Conservation (phyloP, 92 coral and sea anemone species). For the Nematostella vectensis region DNA sequence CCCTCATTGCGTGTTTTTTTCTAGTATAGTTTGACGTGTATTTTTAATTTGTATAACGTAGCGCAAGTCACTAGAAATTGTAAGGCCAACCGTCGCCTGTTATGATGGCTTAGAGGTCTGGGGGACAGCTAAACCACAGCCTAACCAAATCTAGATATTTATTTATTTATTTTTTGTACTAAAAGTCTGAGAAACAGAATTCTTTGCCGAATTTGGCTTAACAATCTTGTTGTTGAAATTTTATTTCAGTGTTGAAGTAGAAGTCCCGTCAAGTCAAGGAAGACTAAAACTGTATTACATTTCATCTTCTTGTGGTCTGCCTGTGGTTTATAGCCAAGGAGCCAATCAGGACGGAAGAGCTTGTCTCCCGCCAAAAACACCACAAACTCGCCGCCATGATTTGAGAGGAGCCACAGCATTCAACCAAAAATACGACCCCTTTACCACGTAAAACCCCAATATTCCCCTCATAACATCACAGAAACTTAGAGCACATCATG, state of each 20-base stretch:
- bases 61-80: too few relatives aligned
- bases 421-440: neutral
- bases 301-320: neutral
- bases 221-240: too few relatives aligned
- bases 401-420: neutral
- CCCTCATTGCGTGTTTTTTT: too few relatives aligned
- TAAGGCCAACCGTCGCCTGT: conserved; percentile 43
- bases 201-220: too few relatives aligned
- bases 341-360: conserved; percentile 22
- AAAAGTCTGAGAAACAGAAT: too few relatives aligned
- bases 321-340: neutral
- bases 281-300: too few relatives aligned
- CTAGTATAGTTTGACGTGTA: too few relatives aligned
- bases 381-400: conserved; percentile 30
- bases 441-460: neutral
- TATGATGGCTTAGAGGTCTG: conserved; percentile 21
- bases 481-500: conserved; percentile 27
- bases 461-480: neutral
- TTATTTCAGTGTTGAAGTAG: too few relatives aligned
- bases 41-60: too few relatives aligned
- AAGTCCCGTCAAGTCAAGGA: too few relatives aligned
- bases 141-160: too few relatives aligned
- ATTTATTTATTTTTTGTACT: too few relatives aligned
- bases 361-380: conserved; percentile 46
- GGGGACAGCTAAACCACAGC: conserved; percentile 13